phyloP scores from a whole-genome alignment of 35 echinoderm and acorn worm genomes.

The Holothuria glaberrima region DNA sequence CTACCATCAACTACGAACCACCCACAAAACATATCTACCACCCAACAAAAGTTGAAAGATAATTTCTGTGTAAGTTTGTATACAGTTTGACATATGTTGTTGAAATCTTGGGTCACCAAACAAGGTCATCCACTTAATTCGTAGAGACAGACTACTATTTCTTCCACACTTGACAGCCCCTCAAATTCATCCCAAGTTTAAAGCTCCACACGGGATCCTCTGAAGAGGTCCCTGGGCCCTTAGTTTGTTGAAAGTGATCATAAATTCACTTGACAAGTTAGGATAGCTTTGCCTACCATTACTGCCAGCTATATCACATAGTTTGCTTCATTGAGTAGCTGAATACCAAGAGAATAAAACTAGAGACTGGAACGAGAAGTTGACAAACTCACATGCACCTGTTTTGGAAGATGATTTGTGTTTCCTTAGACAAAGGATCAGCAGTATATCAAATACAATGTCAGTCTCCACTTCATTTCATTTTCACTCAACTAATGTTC shows the following conservation, averaged over 20 bases:
- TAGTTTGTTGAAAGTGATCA: constrained; percentile 1
- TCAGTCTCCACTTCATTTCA: too few species aligned
- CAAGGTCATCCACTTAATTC: constrained; percentile 3
- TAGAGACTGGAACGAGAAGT: too few species aligned
- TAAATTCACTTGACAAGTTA: constrained; percentile 49
- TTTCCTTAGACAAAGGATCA: neutral
- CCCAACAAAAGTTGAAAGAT: too few species aligned
- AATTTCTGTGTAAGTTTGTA: too few species aligned
- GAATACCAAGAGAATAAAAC: too few species aligned
- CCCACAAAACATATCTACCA: too few species aligned
- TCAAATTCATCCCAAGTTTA: constrained; percentile 9
- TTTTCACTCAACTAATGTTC: too few species aligned
- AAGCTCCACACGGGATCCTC: neutral
- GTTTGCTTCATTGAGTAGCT: too few species aligned
- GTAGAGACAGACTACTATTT: constrained; percentile 10
- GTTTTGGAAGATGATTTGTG: constrained; percentile 38
- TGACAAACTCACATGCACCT: neutral
- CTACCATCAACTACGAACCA: too few species aligned
- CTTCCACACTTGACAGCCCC: constrained; percentile 32
- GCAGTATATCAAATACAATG: too few species aligned
- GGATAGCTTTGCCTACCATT: constrained; percentile 1
- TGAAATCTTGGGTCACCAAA: neutral
- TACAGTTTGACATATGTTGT: too few species aligned
- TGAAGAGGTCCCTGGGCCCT: neutral
- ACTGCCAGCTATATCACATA: neutral